phyloP scores from a whole-genome alignment of 2,797 vertebrate species.

The Leptodactylus fallax region DNA sequence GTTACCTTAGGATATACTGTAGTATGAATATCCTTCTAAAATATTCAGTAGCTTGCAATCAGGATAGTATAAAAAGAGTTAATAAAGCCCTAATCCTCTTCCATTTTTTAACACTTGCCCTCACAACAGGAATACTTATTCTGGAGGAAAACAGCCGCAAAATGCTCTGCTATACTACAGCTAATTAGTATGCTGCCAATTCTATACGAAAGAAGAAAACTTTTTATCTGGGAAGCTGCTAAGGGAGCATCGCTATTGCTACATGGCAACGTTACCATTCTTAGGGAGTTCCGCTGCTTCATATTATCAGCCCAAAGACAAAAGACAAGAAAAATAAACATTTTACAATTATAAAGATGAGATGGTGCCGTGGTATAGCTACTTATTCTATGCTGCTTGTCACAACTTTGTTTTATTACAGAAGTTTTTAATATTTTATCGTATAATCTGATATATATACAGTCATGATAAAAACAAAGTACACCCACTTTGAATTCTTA shows the following conservation, averaged over 20 bases:
- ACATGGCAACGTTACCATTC: neutral
- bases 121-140: neutral
- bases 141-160: neutral
- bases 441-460: neutral
- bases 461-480: too few relatives aligned
- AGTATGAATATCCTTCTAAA: neutral
- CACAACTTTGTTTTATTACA: slow-evolving; percentile 3
- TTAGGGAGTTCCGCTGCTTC: neutral
- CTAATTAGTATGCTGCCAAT: slow-evolving; percentile 40
- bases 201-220: slow-evolving; percentile 8
- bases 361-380: neutral
- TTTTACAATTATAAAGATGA: slow-evolving; percentile 6
- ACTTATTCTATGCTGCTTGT: slow-evolving; percentile 8
- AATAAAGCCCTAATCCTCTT: neutral
- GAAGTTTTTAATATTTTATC: slow-evolving; percentile 22
- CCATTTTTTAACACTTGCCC: neutral
- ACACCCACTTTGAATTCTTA: too few relatives aligned
- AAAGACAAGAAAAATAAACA: slow-evolving; percentile 1
- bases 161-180: neutral
- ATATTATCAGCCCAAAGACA: slow-evolving; percentile 17
- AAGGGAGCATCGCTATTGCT: slow-evolving; percentile 21
- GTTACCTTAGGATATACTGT: too few relatives aligned
- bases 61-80: neutral
- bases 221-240: slow-evolving; percentile 26
- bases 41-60: neutral